phyloP scores from a whole-genome alignment of 2,888 invertebrate genomes.

The Caenorhabditis panamensis region DNA sequence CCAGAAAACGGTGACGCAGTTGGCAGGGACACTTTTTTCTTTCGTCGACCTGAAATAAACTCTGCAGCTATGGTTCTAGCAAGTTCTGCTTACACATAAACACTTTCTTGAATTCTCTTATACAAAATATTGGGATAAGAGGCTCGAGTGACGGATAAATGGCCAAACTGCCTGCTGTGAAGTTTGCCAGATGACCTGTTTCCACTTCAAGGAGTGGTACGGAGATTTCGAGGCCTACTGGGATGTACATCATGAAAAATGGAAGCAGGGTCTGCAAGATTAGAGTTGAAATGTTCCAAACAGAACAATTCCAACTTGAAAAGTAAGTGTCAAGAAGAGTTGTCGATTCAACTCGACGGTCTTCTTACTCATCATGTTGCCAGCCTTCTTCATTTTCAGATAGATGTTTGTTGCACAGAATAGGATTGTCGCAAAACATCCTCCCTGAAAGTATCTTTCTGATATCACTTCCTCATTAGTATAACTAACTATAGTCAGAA shows the following conservation, averaged over 20 bases:
- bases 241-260: constrained; percentile 45
- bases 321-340: constrained; percentile 21
- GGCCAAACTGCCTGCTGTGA: constrained; percentile 26
- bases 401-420: constrained; percentile 40
- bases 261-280: constrained; percentile 46
- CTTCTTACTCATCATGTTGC: constrained; percentile 34
- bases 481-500: constrained; percentile 33
- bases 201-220: constrained; percentile 33
- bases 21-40: constrained; percentile 12
- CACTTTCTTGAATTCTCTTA: constrained; percentile 39
- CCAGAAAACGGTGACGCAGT: background rate
- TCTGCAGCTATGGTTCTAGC: background rate
- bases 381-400: constrained; percentile 35
- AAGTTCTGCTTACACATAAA: constrained; percentile 20
- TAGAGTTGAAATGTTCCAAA: background rate
- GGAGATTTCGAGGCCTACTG: constrained; percentile 29
- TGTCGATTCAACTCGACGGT: constrained; percentile 37
- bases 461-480: background rate
- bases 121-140: constrained; percentile 47
- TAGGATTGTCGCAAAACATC: constrained; percentile 30
- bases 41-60: background rate
- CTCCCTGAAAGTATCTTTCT: constrained; percentile 15
- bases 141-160: constrained; percentile 46
- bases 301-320: constrained; percentile 43
- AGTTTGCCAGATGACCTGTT: constrained; percentile 35